Percentiles rank a stretch among this genome's conserved stretches.
These are phyloP conservation scores for Sarcophaga rosellei DNA, from an alignment of 2,888 invertebrate genomes.

Conservation along the genomic window DNA sequence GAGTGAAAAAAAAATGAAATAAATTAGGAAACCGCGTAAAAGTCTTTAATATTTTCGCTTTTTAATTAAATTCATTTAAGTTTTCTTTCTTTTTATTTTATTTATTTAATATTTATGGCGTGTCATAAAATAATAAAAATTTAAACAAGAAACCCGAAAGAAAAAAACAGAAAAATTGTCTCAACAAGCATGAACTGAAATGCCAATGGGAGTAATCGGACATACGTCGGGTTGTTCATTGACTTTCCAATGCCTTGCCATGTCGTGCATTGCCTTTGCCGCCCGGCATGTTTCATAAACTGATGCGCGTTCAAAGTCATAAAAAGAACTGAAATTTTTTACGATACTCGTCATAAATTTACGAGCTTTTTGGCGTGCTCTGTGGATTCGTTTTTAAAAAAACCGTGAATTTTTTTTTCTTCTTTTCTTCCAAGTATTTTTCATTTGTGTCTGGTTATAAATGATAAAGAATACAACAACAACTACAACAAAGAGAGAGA, in stretches of 20 bases:
- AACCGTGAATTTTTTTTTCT: background rate
- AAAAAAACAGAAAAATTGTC: slow-evolving; percentile 3
- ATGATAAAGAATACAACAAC: slow-evolving; percentile 38
- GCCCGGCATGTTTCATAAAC: too few species aligned
- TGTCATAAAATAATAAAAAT: slow-evolving; percentile 21
- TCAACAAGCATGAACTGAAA: slow-evolving; percentile 24
- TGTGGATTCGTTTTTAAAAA: slow-evolving; percentile 12
- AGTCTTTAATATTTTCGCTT: too few species aligned
- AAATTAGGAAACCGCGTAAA: too few species aligned
- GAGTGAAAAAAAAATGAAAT: too few species aligned
- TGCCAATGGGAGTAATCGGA: slow-evolving; percentile 30
- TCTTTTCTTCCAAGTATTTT: background rate
- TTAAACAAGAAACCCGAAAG: background rate
- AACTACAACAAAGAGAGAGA: too few species aligned
- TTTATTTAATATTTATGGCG: background rate
- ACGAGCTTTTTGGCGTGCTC: slow-evolving; percentile 51
- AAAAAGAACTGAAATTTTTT: slow-evolving; percentile 58
- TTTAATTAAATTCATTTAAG: too few species aligned
- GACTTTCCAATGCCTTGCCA: slow-evolving; percentile 1
- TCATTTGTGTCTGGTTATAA: slow-evolving; percentile 17
- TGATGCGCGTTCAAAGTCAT: slow-evolving; percentile 25
- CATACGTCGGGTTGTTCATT: slow-evolving; percentile 26
- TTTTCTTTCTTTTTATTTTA: too few species aligned
- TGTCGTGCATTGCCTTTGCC: too few species aligned
- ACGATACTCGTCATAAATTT: slow-evolving; percentile 64